Conservation (phyloP, 2,797 vertebrate genomes). For the Eurystomus glaucurus region DNA sequence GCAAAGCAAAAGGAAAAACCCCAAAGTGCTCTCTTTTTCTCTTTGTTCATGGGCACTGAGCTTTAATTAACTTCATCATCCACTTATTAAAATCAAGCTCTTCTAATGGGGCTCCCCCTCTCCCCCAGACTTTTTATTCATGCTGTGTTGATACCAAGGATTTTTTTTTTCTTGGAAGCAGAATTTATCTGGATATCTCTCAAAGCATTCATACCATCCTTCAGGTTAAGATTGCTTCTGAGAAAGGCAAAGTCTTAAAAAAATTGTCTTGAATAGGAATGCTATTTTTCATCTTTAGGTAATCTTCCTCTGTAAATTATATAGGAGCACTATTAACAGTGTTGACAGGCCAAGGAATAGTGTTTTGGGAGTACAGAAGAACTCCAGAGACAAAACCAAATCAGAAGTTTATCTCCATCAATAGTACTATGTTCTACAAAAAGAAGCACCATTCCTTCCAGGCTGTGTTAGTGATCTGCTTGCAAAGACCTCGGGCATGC, state of each 20-base stretch:
- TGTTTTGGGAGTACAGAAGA: background rate
- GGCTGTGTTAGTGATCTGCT: background rate
- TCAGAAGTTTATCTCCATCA: background rate
- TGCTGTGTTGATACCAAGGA: background rate
- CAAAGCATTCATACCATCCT: background rate
- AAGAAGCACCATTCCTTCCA: background rate
- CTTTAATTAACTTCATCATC: constrained; percentile 78
- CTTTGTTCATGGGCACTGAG: constrained; percentile 26
- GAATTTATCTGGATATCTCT: constrained; percentile 19
- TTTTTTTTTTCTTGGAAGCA: background rate
- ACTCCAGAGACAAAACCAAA: background rate
- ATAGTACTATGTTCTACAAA: background rate
- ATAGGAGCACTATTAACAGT: background rate
- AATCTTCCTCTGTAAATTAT: background rate
- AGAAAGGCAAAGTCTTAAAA: constrained; percentile 8
- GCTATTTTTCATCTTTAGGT: background rate
- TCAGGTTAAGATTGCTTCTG: background rate
- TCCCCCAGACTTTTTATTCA: constrained; percentile 13
- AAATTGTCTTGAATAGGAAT: background rate
- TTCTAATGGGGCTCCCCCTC: background rate
- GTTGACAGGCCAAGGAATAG: background rate
- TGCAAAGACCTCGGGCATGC: background rate
- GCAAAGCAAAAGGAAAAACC: constrained; percentile 62
- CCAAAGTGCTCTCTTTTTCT: constrained; percentile 22
- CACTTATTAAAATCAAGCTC: constrained; percentile 69